These are phyloP conservation scores for Tamandua tetradactyla DNA, from an alignment of 2,797 vertebrate genomes.

Conservation along the genomic window DNA sequence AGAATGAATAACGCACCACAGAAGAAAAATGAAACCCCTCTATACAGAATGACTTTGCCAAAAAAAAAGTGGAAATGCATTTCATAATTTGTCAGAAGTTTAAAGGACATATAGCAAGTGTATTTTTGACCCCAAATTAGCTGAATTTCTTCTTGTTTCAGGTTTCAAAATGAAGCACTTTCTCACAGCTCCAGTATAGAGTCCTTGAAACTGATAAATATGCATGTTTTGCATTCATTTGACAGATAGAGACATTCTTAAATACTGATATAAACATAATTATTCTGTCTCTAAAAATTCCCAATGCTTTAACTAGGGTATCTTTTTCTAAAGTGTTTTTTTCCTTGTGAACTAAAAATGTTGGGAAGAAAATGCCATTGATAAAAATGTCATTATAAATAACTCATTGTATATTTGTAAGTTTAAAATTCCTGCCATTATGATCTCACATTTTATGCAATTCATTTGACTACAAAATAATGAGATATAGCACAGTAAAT, in stretches of 20 bases:
- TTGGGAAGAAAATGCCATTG: slow-evolving; percentile 51
- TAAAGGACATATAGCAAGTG: neutral
- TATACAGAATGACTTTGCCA: neutral
- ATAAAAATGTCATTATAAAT: slow-evolving; percentile 36
- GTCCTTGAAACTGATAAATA: slow-evolving; percentile 44
- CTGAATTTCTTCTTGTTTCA: slow-evolving; percentile 59
- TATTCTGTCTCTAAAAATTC: slow-evolving; percentile 61
- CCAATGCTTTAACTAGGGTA: slow-evolving; percentile 27
- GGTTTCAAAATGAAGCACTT: slow-evolving; percentile 61
- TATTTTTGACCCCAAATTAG: slow-evolving; percentile 36
- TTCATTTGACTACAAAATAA: slow-evolving; percentile 46
- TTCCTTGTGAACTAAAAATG: slow-evolving; percentile 27
- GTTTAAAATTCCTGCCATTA: slow-evolving; percentile 37
- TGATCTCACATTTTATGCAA: slow-evolving; percentile 38
- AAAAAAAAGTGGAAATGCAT: slow-evolving; percentile 17
- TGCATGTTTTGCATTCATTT: slow-evolving; percentile 56
- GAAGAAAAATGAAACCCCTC: slow-evolving; percentile 56
- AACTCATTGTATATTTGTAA: slow-evolving; percentile 41
- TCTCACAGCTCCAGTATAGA: slow-evolving; percentile 49
- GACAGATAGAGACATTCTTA: slow-evolving; percentile 45
- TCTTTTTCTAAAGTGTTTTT: neutral
- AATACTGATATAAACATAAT: slow-evolving; percentile 54
- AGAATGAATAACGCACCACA: slow-evolving; percentile 51
- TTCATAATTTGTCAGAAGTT: slow-evolving; percentile 30
- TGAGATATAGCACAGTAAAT: neutral